phyloP scores from a whole-genome alignment of 2,797 vertebrate species.

The Eulemur rubriventer region DNA sequence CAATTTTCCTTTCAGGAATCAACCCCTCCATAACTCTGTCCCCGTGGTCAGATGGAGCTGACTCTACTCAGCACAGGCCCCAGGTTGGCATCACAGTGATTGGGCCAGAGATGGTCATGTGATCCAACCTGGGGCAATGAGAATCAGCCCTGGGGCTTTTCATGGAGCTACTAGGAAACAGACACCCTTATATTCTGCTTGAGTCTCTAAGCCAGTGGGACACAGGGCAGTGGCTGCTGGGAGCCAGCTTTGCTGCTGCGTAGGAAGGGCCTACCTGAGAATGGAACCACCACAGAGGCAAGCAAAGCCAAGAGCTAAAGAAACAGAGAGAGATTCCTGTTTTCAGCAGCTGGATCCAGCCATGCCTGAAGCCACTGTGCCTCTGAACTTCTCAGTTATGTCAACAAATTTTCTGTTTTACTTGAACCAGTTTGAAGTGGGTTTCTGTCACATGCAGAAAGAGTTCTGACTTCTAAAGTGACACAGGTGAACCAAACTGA shows the following conservation, averaged over 20 bases:
- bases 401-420: not conserved
- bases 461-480: not conserved
- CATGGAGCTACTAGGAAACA: not conserved
- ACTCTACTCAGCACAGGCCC: not conserved
- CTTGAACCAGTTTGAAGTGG: not conserved
- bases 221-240: not conserved
- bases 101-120: not conserved
- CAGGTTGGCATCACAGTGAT: not conserved
- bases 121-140: not conserved
- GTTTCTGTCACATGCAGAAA: not conserved
- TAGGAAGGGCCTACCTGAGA: not conserved
- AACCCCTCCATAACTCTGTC: not conserved
- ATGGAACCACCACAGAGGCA: not conserved
- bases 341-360: not conserved
- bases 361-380: not conserved
- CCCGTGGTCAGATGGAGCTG: not conserved
- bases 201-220: not conserved
- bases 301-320: not conserved
- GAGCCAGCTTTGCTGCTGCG: not conserved
- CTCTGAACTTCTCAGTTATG: not conserved
- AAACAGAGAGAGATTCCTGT: not conserved
- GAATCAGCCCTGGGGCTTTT: not conserved
- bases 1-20: not conserved
- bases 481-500: not conserved
- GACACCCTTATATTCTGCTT: not conserved